Percentiles rank a stretch among this genome's conserved stretches.
Conservation (phyloP, 2,113 vertebrate species). For the Falco punctatus region DNA sequence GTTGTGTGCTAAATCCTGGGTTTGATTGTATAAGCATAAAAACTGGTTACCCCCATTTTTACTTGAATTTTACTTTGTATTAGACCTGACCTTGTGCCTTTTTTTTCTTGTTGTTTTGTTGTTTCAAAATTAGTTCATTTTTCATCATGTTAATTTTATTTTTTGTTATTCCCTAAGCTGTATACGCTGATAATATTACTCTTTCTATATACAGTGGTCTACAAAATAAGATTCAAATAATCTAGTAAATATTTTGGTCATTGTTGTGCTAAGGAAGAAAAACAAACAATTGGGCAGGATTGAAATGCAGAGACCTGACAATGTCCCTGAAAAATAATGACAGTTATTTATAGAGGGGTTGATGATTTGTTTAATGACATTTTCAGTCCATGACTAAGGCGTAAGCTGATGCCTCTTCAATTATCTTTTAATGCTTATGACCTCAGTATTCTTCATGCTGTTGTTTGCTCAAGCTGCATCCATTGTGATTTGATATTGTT, state of each 20-base stretch:
- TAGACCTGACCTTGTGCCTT: neutral
- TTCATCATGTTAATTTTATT: neutral
- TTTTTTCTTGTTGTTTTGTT: neutral
- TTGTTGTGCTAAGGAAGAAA: neutral
- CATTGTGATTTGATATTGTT: neutral
- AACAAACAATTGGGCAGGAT: neutral
- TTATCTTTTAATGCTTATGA: neutral
- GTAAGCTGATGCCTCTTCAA: neutral
- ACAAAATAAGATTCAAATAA: neutral
- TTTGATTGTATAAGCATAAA: neutral
- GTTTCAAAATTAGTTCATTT: neutral
- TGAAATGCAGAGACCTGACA: neutral
- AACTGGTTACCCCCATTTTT: neutral
- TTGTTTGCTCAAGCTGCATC: neutral
- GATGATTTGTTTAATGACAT: neutral
- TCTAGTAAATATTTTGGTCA: neutral
- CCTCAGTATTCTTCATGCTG: neutral
- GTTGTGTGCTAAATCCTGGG: neutral
- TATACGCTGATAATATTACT: neutral
- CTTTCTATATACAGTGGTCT: neutral
- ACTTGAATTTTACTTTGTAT: neutral
- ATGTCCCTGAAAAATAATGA: neutral
- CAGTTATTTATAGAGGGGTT: neutral
- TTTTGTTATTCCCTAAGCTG: neutral
- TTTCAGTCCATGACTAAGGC: constrained; percentile 2